Base-by-base conservation (phyloP, 2,888 invertebrate species). In the Sycophila texana region DNA sequence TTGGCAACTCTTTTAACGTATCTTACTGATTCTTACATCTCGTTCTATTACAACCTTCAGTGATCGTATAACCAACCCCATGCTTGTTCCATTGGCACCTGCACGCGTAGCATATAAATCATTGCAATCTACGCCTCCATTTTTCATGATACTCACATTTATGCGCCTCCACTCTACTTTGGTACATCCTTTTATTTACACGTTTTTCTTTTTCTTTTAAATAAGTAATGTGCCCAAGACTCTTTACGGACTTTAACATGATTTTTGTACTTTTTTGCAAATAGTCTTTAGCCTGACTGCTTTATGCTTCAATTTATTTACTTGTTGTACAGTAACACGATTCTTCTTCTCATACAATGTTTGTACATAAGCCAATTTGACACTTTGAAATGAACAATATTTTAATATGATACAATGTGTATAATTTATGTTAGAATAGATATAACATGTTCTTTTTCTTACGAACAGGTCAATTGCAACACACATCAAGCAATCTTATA, bases 61-160 rank as follows among this genome's bases (percentile, higher is more conserved):
- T 57, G 39, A 7, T 57, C 51, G 39, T 39, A 58, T 77, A 39
- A 63, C 39, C 53, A 73, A 63, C 67, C 67, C 68, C 74, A 16
- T 79, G 75, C 75, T 79, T 75, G 75, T 68, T 61, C 39, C 72
- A 75, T 30, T 66, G 51, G 75, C 75, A 80, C 73, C 80, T 80
- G 76, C 80, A 80, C 80, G 73, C 67, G 63, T 76, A 71, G 71
- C 72, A 65, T 61, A 22, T 74, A 22, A 61, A 18, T 47, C 63
- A 53, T 53, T 67, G 49, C 22, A 67, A 67, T 53, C 26, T 53
- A 14, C 26, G 39, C 10, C 39, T 39, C 39, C 53, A 26, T 20
- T 63, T n/a, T 39, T 57, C 16, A 72, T 47, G 39, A 57, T 72
- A 60, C 57, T 53, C 73, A 51, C 49, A 47, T 20, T 39, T 20